Percentiles rank a stretch among this genome's conserved stretches.
Evolutionary conservation across 2,888 invertebrate species (phyloP).

Genomic region (Euclidia mi): DNA sequence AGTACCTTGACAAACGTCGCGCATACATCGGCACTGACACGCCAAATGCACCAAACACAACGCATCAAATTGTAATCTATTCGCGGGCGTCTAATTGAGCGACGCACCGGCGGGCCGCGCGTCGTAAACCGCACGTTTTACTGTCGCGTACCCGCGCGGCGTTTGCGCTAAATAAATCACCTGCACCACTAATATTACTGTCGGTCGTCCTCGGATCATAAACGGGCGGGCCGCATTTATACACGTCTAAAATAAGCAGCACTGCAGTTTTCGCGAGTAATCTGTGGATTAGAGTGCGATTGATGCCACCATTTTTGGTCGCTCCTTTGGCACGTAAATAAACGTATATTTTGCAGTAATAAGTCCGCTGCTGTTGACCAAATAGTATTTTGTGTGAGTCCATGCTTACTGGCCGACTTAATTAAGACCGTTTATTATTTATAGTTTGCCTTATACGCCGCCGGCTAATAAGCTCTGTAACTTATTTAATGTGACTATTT

Average conservation of each 20-base stretch:
- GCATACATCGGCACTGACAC: slow-evolving; percentile 18
- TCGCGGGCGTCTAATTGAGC: slow-evolving; percentile 69
- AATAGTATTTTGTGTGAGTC: slow-evolving; percentile 70
- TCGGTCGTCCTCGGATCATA: slow-evolving; percentile 77
- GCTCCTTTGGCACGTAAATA: slow-evolving; percentile 78
- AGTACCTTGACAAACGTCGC: slow-evolving; percentile 11
- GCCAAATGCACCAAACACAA: slow-evolving; percentile 49
- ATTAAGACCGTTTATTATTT: slow-evolving; percentile 66
- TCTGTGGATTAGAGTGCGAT: slow-evolving; percentile 76
- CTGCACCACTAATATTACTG: slow-evolving; percentile 80
- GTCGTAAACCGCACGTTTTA: slow-evolving; percentile 75
- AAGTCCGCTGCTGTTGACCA: slow-evolving; percentile 60
- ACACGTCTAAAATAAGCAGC: slow-evolving; percentile 65
- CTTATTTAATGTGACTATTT: slow-evolving; percentile 44
- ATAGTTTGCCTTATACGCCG: slow-evolving; percentile 32
- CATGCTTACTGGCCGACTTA: slow-evolving; percentile 70
- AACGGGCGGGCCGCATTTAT: slow-evolving; percentile 60
- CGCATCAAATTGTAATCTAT: slow-evolving; percentile 56
- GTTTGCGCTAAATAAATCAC: slow-evolving; percentile 79
- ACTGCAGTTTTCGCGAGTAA: slow-evolving; percentile 73
- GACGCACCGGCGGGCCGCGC: slow-evolving; percentile 27
- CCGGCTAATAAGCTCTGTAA: slow-evolving; percentile 43
- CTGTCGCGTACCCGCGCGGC: slow-evolving; percentile 56
- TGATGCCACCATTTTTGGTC: slow-evolving; percentile 78
- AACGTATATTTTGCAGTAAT: slow-evolving; percentile 64